Conservation (phyloP, 2,113 vertebrate species). For the Zeus faber region DNA sequence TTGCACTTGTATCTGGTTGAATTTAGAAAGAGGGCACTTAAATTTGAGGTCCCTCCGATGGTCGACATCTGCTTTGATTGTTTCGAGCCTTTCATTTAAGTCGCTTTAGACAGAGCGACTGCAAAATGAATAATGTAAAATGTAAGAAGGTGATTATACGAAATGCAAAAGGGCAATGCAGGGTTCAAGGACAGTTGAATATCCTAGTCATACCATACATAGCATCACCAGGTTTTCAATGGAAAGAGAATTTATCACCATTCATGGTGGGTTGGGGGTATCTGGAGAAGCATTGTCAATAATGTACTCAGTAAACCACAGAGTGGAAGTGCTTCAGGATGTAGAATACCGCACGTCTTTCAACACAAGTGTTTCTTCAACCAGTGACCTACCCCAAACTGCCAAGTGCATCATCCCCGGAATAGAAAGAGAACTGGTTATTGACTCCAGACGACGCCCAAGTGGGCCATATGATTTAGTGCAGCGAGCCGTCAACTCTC, state of each 20-base stretch:
- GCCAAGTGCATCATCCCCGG: constrained; percentile 44
- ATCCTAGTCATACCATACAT: neutral
- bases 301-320: constrained; percentile 4
- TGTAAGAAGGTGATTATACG: neutral
- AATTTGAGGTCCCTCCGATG: too few relatives aligned
- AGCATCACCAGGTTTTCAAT: neutral
- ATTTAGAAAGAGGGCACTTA: too few relatives aligned
- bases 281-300: neutral
- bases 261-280: neutral
- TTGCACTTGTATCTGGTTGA: too few relatives aligned
- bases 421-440: constrained; percentile 67
- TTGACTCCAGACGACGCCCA: constrained; percentile 61
- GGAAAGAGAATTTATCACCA: neutral
- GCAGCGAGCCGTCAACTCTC: constrained; percentile 69
- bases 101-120: too few relatives aligned
- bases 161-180: neutral
- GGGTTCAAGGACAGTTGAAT: neutral
- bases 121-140: too few relatives aligned
- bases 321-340: constrained; percentile 21
- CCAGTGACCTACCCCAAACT: constrained; percentile 46
- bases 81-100: too few relatives aligned
- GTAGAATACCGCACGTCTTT: too few relatives aligned
- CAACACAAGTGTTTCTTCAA: constrained; percentile 40
- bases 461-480: constrained; percentile 69
- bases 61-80: too few relatives aligned